Evolutionary conservation across 2,888 invertebrate species (phyloP), one percentile per base, ranked within the genome.

Genomic region (Tridacna crocea): DNA sequence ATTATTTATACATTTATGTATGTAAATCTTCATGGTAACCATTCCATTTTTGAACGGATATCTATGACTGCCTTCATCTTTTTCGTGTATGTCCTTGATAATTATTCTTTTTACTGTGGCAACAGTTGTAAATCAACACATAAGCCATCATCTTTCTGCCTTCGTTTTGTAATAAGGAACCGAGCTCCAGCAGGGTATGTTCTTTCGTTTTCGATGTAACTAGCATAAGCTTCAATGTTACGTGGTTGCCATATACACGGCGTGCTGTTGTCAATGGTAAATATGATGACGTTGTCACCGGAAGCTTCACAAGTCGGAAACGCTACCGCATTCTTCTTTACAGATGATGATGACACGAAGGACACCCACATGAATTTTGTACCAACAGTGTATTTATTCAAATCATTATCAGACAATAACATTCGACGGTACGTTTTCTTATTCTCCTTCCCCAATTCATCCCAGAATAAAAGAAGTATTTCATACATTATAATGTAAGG

Each of bases 401-500:
- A 17, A 73, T 88, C 85, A 0, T 6, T 58, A 47, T 74, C 51
- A 0, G 66, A 68, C 13, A 88, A 60, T 19, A 77, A 26, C 80
- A 88, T 79, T 79, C 80, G 83, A 8, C 88, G 70, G 60, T 84
- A 86, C 0, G 88, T 87, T 13, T 48, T 80, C 2, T 12, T 17
- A 8, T 47, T 75, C 63, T 88, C 88, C 10, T 72, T 36, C 15
- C 26, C n/a, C 22, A 88, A 58, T 0, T 75, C 74, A 0, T 58
- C 63, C 88, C 87, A 87, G 27, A 70, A 87, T 24, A 86, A 60
- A 22, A 88, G 77, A 12, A 88, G 72, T 48, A 85, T 72, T 26
- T 86, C 84, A 48, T 83, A 88, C 75, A 86, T 77, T 11, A 87
- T 68, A 13, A 84, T 78, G 66, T 87, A 88, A 47, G 88, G 88